Percentiles rank a stretch among this genome's conserved stretches.
Evolutionary conservation across 2,888 invertebrate species (phyloP).

Genomic region (Macrosoma leucophasiata): DNA sequence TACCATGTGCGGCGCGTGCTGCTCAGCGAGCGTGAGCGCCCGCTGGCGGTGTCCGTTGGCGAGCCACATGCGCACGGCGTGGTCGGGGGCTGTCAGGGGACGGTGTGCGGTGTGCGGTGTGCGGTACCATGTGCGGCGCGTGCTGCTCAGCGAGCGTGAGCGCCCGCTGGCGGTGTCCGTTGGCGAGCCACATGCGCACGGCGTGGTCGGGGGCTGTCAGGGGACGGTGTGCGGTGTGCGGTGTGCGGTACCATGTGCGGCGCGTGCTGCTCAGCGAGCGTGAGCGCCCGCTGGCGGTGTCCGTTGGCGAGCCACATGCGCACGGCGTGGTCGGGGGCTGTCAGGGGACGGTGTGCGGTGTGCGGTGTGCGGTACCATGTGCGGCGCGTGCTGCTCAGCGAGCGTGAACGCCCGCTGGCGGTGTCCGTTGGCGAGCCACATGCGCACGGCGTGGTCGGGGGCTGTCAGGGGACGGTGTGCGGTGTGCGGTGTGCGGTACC

Average conservation of each 20-base stretch:
- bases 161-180: constrained; percentile 92
- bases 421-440: constrained; percentile 93
- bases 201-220: constrained; percentile 96
- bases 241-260: constrained; percentile 83
- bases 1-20: constrained; percentile 85
- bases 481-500: no score
- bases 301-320: constrained; percentile 95
- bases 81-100: constrained; percentile 93
- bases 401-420: constrained; percentile 92
- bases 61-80: constrained; percentile 97
- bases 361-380: no score
- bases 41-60: constrained; percentile 91
- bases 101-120: no score
- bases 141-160: constrained; percentile 91
- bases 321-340: constrained; percentile 94
- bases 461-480: no score
- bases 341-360: no score
- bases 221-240: no score
- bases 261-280: constrained; percentile 90
- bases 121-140: constrained; percentile 83
- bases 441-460: constrained; percentile 94
- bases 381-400: constrained; percentile 89
- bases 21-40: constrained; percentile 91
- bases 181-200: constrained; percentile 95
- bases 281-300: constrained; percentile 92